Evolutionary conservation across 53 echinoderm and acorn worm genomes (phyloP).

Genomic region (Patiria pectinifera): DNA sequence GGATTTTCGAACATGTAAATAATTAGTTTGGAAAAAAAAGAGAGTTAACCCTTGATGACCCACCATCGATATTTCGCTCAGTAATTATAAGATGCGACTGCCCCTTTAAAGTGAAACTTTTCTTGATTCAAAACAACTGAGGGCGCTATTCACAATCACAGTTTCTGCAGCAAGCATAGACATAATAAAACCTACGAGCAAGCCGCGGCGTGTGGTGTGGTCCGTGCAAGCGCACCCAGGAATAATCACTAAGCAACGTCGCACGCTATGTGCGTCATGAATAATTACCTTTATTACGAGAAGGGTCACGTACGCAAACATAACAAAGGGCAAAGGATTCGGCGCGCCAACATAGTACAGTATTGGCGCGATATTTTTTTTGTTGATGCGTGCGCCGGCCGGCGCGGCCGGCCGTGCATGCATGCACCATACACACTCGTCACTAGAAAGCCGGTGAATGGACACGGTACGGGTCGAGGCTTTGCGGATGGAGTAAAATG

Average conservation of each 20-base stretch:
- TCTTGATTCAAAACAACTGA: neutral
- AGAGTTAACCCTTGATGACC: too few relatives aligned
- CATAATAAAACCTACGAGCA: too few relatives aligned
- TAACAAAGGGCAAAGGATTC: neutral
- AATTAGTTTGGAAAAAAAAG: too few relatives aligned
- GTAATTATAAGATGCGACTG: neutral
- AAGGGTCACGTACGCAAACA: neutral
- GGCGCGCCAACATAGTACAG: neutral
- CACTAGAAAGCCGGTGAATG: neutral
- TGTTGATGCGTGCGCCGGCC: neutral
- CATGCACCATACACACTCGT: neutral
- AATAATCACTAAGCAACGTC: slow-evolving; percentile 42
- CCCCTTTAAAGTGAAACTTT: slow-evolving; percentile 24
- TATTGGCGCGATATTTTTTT: neutral
- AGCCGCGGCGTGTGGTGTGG: too few relatives aligned
- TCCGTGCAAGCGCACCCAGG: neutral
- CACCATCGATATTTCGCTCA: too few relatives aligned
- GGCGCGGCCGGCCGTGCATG: too few relatives aligned
- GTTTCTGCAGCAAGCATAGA: too few relatives aligned
- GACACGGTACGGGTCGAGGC: neutral
- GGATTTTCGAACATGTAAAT: too few relatives aligned
- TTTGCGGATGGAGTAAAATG: neutral
- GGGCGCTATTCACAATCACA: slow-evolving; percentile 20
- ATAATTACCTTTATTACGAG: slow-evolving; percentile 17
- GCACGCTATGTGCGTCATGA: slow-evolving; percentile 41